Conservation (phyloP, 2,888 invertebrate genomes). For the Leucania comma region DNA sequence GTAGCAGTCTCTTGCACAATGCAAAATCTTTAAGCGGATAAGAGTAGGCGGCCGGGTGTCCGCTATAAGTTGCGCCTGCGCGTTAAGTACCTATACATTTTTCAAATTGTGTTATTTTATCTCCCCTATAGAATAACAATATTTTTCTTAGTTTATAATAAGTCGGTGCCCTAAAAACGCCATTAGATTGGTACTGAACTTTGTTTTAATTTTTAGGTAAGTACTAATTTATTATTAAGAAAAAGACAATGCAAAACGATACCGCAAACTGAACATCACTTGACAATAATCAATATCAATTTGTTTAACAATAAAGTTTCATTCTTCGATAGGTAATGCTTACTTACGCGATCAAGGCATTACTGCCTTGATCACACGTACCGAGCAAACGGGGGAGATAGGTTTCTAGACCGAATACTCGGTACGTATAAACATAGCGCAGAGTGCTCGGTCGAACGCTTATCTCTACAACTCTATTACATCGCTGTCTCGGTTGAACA, state of each 20-base stretch:
- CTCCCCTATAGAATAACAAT: background rate
- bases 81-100: background rate
- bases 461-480: no score
- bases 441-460: no score
- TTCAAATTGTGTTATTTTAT: background rate
- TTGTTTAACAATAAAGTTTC: slow-evolving; percentile 11
- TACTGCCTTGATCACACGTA: no score
- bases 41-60: background rate
- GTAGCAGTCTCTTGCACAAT: background rate
- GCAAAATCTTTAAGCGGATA: background rate
- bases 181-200: background rate
- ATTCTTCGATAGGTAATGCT: slow-evolving; percentile 33
- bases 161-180: background rate
- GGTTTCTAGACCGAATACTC: no score
- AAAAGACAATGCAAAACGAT: background rate
- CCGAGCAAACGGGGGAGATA: no score
- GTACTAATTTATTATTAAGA: background rate
- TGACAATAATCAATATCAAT: slow-evolving; percentile 10
- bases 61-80: background rate
- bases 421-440: no score
- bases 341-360: no score
- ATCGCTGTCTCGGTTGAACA: no score
- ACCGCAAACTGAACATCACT: slow-evolving; percentile 17
- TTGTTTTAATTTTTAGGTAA: background rate
- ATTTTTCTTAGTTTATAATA: background rate